Conservation (phyloP, 2,888 invertebrate species). For the Aproaerema taeniolella region DNA sequence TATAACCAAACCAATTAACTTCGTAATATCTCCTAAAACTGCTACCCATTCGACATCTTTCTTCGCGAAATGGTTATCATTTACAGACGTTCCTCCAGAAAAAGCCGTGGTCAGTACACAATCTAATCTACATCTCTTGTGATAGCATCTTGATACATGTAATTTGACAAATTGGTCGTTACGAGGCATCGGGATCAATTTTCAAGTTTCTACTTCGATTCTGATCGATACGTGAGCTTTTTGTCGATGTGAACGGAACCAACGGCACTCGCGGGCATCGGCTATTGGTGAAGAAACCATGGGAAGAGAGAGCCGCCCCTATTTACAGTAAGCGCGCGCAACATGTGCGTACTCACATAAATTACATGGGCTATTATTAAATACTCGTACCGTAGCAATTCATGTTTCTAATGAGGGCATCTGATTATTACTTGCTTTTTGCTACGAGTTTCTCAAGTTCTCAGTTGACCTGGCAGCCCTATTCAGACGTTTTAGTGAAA, state of each 20-base stretch:
- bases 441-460: too few relatives aligned
- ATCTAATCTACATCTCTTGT: too few relatives aligned
- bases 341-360: slow-evolving; percentile 15
- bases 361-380: slow-evolving; percentile 12
- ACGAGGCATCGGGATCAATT: slow-evolving; percentile 16
- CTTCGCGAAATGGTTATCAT: too few relatives aligned
- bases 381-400: slow-evolving; percentile 1
- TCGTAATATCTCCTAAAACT: too few relatives aligned
- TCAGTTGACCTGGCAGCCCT: too few relatives aligned
- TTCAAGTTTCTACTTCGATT: slow-evolving; percentile 32
- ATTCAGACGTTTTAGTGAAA: too few relatives aligned
- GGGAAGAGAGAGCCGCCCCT: slow-evolving; percentile 48
- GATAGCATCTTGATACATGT: too few relatives aligned
- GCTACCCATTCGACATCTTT: too few relatives aligned
- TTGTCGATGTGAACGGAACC: slow-evolving; percentile 29
- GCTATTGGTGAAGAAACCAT: slow-evolving; percentile 41
- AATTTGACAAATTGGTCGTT: slow-evolving; percentile 3
- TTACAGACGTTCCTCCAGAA: too few relatives aligned
- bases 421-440: slow-evolving; percentile 2
- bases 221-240: slow-evolving; percentile 27
- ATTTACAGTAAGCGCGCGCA: slow-evolving; percentile 22
- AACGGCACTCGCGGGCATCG: slow-evolving; percentile 34
- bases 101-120: too few relatives aligned
- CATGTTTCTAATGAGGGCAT: slow-evolving; percentile 10
- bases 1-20: slow-evolving; percentile 5